Base-by-base conservation (phyloP, 2,797 vertebrate species). In the Nyctibius grandis region DNA sequence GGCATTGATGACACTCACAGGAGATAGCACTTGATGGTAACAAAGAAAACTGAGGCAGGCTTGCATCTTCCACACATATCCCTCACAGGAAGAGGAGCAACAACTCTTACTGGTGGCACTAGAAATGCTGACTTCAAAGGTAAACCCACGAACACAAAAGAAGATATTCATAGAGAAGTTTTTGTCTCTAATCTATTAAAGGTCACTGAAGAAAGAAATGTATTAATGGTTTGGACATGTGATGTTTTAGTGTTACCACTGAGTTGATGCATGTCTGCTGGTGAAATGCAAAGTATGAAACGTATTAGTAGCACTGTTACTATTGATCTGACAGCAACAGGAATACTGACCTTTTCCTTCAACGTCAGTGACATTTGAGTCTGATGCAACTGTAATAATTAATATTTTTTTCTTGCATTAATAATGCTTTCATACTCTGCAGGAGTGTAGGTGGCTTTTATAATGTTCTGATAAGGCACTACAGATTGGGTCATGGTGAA, bases 401-500 rank as follows among this genome's bases (percentile, higher is more conserved):
- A 20, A 3, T 56, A 12, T 20, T 81, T 47, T 77, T 88, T 67
- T 25, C 40, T n/a, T 34, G 6, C 42, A 12, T 77, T 80, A 69
- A 34, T 74, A 68, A 22, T 47, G 15, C 26, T 82, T 88, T 85
- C 15, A 42, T 51, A 45, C 8, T 14, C 13, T 79, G 42, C 21
- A 70, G 31, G 40, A 85, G 4, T 44, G 11, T 69, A 73, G 33
- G 18, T 64, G 42, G 38, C 51, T n/a, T 83, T 4, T 85, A 6
- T 28, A 61, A 53, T 68, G 19, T 91, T 88, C 34, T 80, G 48
- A 50, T 69, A 57, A 50, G 45, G 22, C 20, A 19, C 8, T 75
- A 11, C 1, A 0, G 3, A 5, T 36, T 64, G 34, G 14, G 13
- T 72, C 7, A 2, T n/a, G 36, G 15, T 72, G 44, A 38, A 6